Conservation (phyloP, 2,888 invertebrate species). For the Leptopilina myrica region DNA sequence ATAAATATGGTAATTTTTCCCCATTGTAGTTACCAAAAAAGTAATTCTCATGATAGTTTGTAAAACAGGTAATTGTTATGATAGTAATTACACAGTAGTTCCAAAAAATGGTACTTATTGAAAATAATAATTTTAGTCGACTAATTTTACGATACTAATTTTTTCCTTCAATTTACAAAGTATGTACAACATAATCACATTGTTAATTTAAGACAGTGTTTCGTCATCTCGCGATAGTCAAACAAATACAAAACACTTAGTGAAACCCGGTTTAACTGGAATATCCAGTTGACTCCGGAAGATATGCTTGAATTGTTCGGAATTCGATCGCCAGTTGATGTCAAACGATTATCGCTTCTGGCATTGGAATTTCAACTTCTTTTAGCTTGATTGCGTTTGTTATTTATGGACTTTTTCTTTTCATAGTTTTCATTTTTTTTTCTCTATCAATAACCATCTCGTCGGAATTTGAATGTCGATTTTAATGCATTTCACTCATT, state of each 20-base stretch:
- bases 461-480: too few relatives aligned
- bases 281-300: neutral
- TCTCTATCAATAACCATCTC: neutral
- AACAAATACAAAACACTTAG: neutral
- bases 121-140: too few relatives aligned
- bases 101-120: too few relatives aligned
- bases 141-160: too few relatives aligned
- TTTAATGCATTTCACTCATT: too few relatives aligned
- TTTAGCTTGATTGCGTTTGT: neutral
- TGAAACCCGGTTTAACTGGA: neutral
- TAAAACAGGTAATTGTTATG: too few relatives aligned
- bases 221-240: neutral
- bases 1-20: too few relatives aligned
- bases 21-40: too few relatives aligned
- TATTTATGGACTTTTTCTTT: neutral
- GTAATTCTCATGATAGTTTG: too few relatives aligned
- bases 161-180: too few relatives aligned
- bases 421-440: neutral
- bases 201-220: neutral
- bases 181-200: too few relatives aligned
- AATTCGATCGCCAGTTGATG: slow-evolving; percentile 5
- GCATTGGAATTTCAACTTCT: neutral
- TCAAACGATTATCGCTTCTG: slow-evolving; percentile 6
- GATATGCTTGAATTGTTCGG: slow-evolving; percentile 6
- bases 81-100: too few relatives aligned